phyloP scores from a whole-genome alignment of 2,113 vertebrate genomes.

The Callithrix jacchus region DNA sequence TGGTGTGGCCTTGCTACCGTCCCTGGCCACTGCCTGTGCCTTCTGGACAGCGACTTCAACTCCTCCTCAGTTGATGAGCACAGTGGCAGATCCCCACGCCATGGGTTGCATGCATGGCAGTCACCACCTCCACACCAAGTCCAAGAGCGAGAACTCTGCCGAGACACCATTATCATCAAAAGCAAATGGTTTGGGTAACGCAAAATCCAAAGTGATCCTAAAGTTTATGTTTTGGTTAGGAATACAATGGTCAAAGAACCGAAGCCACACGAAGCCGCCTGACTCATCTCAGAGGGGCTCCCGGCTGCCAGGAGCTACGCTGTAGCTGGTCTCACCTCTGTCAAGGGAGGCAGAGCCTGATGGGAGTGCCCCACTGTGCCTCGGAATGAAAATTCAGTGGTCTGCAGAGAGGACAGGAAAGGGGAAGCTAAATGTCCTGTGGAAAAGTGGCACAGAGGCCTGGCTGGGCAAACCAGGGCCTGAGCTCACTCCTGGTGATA shows the following conservation, averaged over 20 bases:
- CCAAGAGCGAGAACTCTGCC: neutral
- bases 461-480: neutral
- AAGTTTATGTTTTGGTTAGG: accelerated
- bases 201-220: neutral
- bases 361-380: neutral
- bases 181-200: neutral
- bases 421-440: accelerated
- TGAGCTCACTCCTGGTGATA: neutral
- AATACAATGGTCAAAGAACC: accelerated
- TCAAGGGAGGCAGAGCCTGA: neutral
- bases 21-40: neutral
- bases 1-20: neutral
- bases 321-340: neutral
- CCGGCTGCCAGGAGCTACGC: neutral
- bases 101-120: accelerated
- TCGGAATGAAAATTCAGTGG: neutral
- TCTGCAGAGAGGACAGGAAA: neutral
- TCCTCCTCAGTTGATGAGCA: neutral
- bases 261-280: accelerated
- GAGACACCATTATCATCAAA: neutral
- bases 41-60: neutral
- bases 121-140: accelerated
- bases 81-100: neutral
- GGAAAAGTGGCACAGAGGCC: neutral
- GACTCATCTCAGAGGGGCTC: neutral